phyloP scores from a whole-genome alignment of 2,888 invertebrate genomes.

The Drosophila paramelanica region DNA sequence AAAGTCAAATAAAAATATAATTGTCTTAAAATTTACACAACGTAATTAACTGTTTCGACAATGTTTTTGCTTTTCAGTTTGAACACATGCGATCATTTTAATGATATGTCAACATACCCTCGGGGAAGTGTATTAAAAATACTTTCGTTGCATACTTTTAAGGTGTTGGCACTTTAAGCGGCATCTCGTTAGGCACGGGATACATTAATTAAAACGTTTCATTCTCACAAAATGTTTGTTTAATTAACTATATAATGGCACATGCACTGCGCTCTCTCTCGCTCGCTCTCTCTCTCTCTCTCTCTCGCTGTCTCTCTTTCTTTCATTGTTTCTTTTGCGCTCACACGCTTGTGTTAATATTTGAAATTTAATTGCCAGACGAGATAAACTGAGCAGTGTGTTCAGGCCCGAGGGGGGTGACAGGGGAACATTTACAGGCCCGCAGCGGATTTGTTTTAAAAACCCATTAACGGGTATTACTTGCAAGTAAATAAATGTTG shows the following conservation, averaged over 20 bases:
- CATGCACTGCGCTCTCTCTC: conserved; percentile 32
- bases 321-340: conserved; percentile 16
- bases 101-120: background rate
- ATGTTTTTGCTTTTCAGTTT: too few relatives aligned
- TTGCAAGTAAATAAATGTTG: conserved; percentile 76
- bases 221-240: conserved; percentile 75
- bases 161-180: conserved; percentile 56
- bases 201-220: conserved; percentile 78
- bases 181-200: conserved; percentile 35
- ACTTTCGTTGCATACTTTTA: conserved; percentile 60
- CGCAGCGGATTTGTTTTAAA: conserved; percentile 80
- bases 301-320: background rate
- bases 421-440: conserved; percentile 65
- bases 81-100: too few relatives aligned
- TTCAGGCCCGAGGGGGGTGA: conserved; percentile 2
- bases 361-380: conserved; percentile 76
- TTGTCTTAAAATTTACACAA: too few relatives aligned
- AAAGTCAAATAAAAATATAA: too few relatives aligned
- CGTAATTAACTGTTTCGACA: too few relatives aligned
- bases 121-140: conserved; percentile 27
- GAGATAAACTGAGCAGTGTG: conserved; percentile 31
- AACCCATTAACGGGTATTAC: conserved; percentile 80
- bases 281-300: background rate
- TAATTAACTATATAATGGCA: conserved; percentile 77
- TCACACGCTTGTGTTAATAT: conserved; percentile 59